phyloP scores from a whole-genome alignment of 2,797 vertebrate genomes.

The Setipinna tenuifilis region DNA sequence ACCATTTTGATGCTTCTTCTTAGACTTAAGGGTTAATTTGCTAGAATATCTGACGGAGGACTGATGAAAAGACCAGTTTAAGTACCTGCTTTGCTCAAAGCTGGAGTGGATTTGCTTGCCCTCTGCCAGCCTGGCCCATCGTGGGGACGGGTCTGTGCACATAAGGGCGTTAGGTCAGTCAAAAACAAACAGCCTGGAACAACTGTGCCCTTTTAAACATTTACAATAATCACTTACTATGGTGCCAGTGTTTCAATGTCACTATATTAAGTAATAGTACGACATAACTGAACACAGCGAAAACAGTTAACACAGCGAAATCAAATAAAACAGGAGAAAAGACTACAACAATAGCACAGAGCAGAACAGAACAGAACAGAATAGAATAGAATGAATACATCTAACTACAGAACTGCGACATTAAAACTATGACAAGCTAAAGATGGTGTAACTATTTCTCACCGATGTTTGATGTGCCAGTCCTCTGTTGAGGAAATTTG shows the following conservation, averaged over 20 bases:
- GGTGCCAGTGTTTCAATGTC: too few species aligned
- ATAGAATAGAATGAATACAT: neutral
- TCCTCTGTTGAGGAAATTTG: constrained; percentile 57
- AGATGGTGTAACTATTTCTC: constrained; percentile 17
- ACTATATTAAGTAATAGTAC: too few species aligned
- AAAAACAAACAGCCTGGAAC: neutral
- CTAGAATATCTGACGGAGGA: too few species aligned
- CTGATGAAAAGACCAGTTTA: too few species aligned
- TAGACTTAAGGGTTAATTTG: too few species aligned
- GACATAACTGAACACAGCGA: too few species aligned
- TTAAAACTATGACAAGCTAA: too few species aligned
- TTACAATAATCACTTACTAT: too few species aligned
- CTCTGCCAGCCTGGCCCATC: constrained; percentile 62
- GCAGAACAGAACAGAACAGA: neutral
- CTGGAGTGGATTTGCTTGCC: constrained; percentile 52
- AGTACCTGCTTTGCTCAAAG: constrained; percentile 58
- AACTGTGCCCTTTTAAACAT: too few species aligned
- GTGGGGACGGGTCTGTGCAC: constrained; percentile 64
- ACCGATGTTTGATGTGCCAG: constrained; percentile 52
- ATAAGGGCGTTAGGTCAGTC: constrained; percentile 36
- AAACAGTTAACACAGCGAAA: neutral
- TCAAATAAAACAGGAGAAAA: neutral
- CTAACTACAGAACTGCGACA: too few species aligned
- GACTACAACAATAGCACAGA: neutral
- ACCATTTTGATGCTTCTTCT: too few species aligned